These are phyloP conservation scores for Neodontobutis hainanensis DNA, from an alignment of 2,113 vertebrate genomes.

Conservation along the genomic window DNA sequence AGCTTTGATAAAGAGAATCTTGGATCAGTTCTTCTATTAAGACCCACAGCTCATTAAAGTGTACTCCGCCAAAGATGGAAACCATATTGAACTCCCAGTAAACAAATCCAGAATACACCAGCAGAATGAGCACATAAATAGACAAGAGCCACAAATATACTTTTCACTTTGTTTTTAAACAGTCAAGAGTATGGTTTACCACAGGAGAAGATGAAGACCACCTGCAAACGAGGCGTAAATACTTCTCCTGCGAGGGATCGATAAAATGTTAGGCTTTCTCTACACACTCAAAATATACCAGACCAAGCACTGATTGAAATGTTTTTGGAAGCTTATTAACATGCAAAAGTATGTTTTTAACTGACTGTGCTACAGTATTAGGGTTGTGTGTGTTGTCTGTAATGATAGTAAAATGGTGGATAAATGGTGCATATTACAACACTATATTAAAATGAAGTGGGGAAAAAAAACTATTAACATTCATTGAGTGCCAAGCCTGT, in stretches of 20 bases:
- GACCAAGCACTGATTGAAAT: background rate
- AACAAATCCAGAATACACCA: slow-evolving; percentile 50
- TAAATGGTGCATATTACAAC: background rate
- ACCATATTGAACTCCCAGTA: slow-evolving; percentile 40
- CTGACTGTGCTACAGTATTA: background rate
- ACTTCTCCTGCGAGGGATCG: slow-evolving; percentile 25
- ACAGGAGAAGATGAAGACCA: slow-evolving; percentile 20
- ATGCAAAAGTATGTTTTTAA: background rate
- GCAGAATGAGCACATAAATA: slow-evolving; percentile 47
- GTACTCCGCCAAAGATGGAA: slow-evolving; percentile 34
- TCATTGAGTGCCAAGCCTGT: too few relatives aligned
- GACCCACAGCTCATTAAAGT: slow-evolving; percentile 58
- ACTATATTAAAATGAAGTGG: background rate
- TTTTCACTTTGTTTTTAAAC: slow-evolving; percentile 36
- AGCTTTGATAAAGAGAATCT: slow-evolving; percentile 39
- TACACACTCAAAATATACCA: slow-evolving; percentile 14
- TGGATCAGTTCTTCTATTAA: slow-evolving; percentile 45
- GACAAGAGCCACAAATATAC: slow-evolving; percentile 39
- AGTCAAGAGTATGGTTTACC: slow-evolving; percentile 31
- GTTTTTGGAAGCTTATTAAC: slow-evolving; percentile 2
- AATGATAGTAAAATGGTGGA: background rate
- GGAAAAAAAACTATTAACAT: too few relatives aligned
- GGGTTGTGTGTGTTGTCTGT: background rate
- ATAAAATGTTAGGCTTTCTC: slow-evolving; percentile 37
- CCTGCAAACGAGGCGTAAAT: background rate